Conservation (phyloP, 2,113 vertebrate genomes). For the Sorex araneus region DNA sequence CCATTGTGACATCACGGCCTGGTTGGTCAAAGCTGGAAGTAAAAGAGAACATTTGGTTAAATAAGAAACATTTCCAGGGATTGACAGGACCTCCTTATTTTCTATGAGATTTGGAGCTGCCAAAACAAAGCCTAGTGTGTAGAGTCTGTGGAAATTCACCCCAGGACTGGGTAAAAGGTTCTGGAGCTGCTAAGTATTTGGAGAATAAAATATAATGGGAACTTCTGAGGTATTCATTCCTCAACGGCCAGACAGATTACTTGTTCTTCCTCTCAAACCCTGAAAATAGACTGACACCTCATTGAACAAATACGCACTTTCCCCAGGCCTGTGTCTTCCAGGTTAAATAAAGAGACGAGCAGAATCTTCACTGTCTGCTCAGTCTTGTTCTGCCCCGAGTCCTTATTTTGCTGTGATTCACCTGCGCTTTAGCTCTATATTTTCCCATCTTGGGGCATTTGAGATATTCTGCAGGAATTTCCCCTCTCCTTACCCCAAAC, state of each 20-base stretch:
- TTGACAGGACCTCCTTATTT: background rate
- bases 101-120: background rate
- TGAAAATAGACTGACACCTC: background rate
- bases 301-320: background rate
- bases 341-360: background rate
- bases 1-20: slow-evolving; percentile 74
- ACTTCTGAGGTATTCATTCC: background rate
- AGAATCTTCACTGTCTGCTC: background rate
- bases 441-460: background rate
- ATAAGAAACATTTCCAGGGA: background rate
- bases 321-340: background rate
- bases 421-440: background rate
- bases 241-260: background rate
- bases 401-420: background rate
- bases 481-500: background rate
- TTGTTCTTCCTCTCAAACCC: background rate
- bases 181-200: background rate
- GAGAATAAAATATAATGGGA: background rate
- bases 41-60: background rate
- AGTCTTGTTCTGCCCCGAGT: background rate
- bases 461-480: background rate
- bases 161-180: background rate
- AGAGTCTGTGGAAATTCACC: background rate
- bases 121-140: background rate
- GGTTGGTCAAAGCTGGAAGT: background rate